A percentile compares a stretch with the other conserved stretches of the same genome.
Evolutionary conservation across 2,888 invertebrate species (phyloP).

Genomic region (Mythimna ferrago): DNA sequence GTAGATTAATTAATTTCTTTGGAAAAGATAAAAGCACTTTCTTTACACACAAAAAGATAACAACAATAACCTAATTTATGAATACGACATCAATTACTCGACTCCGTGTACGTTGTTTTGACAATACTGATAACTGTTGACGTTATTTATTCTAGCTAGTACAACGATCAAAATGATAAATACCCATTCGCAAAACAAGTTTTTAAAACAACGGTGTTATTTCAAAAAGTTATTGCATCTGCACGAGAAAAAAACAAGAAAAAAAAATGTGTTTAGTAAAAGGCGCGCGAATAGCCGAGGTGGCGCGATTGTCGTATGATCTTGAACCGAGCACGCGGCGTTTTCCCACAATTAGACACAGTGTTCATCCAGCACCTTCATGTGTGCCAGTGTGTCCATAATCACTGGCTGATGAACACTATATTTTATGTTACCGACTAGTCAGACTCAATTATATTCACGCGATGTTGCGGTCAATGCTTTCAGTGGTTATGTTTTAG

Average conservation of each 20-base stretch:
- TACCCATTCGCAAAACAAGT: slow-evolving; percentile 7
- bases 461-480: slow-evolving; percentile 49
- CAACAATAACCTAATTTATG: slow-evolving; percentile 41
- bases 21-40: slow-evolving; percentile 28
- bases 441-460: slow-evolving; percentile 48
- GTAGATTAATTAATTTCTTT: background rate
- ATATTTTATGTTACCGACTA: slow-evolving; percentile 36
- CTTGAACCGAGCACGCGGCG: slow-evolving; percentile 63
- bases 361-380: slow-evolving; percentile 53
- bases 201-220: slow-evolving; percentile 29
- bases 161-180: slow-evolving; percentile 25
- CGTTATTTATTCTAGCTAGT: slow-evolving; percentile 19
- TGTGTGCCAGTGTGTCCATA: slow-evolving; percentile 32
- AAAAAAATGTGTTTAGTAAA: slow-evolving; percentile 67
- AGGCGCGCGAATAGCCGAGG: slow-evolving; percentile 70
- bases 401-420: slow-evolving; percentile 36
- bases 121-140: slow-evolving; percentile 44
- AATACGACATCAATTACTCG: slow-evolving; percentile 39
- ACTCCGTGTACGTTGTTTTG: slow-evolving; percentile 17
- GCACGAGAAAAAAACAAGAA: slow-evolving; percentile 60
- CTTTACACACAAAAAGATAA: slow-evolving; percentile 18
- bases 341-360: slow-evolving; percentile 71
- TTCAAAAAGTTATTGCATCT: slow-evolving; percentile 42
- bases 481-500: slow-evolving; percentile 43
- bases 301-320: slow-evolving; percentile 84